Evolutionary conservation across 23 tunicate species (phyloP).

Genomic region (Styela plicata): DNA sequence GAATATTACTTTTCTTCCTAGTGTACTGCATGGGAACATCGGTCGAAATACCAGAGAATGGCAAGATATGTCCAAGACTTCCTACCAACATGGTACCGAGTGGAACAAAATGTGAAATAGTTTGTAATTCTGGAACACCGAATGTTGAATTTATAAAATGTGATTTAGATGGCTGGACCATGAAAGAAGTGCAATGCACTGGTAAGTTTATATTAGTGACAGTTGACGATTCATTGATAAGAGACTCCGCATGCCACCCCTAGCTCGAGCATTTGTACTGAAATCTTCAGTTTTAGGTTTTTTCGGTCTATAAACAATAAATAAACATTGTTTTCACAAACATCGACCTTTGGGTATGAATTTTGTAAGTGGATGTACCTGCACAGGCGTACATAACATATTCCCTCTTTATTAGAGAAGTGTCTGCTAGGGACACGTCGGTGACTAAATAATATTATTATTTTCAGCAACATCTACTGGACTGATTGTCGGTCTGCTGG

Average conservation of each 20-base stretch:
- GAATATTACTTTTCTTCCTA: background rate
- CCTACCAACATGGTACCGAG: slow-evolving; percentile 23
- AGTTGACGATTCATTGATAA: too few relatives aligned
- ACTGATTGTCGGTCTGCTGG: slow-evolving; percentile 69
- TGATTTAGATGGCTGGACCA: slow-evolving; percentile 55
- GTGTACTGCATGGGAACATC: slow-evolving; percentile 37
- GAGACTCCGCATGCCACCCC: too few relatives aligned
- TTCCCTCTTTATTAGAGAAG: too few relatives aligned
- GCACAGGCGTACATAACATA: too few relatives aligned
- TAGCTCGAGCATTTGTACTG: too few relatives aligned
- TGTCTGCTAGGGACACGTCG: too few relatives aligned
- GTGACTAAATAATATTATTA: too few relatives aligned
- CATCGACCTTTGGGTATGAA: too few relatives aligned
- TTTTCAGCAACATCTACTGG: slow-evolving; percentile 57
- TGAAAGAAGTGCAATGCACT: slow-evolving; percentile 41
- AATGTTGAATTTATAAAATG: slow-evolving; percentile 31
- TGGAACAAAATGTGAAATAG: slow-evolving; percentile 44
- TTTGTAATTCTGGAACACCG: slow-evolving; percentile 53
- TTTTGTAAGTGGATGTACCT: too few relatives aligned
- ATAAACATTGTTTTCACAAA: too few relatives aligned
- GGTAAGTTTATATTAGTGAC: slow-evolving; percentile 46
- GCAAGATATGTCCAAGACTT: slow-evolving; percentile 23
- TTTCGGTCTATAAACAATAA: too few relatives aligned
- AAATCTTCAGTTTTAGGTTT: too few relatives aligned
- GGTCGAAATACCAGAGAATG: slow-evolving; percentile 14